Evolutionary conservation across 2,888 invertebrate genomes (phyloP).

Genomic region (Amorpha juglandis): DNA sequence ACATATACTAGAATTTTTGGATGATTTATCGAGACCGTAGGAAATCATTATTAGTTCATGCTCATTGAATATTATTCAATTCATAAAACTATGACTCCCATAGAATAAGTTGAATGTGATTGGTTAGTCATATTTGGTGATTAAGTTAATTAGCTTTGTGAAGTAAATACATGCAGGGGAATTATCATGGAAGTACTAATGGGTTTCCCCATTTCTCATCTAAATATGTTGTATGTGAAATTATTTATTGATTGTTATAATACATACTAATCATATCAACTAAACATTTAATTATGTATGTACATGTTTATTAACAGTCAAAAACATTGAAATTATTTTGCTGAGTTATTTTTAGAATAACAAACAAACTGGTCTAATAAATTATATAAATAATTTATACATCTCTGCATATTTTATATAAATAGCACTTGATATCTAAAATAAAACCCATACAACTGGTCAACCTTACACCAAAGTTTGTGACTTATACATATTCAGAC

Average conservation of each 20-base stretch:
- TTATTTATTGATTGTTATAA: not conserved
- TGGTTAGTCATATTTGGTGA: conserved; percentile 17
- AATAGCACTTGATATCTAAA: conserved; percentile 8
- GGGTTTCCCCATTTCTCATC: conserved; percentile 18
- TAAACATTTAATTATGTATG: not conserved
- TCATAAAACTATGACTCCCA: conserved; percentile 13
- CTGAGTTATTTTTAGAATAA: conserved; percentile 7
- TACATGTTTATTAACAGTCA: not conserved
- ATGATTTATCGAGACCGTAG: not conserved
- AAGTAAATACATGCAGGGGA: conserved; percentile 15
- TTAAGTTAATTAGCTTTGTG: conserved; percentile 20
- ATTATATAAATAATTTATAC: conserved; percentile 5
- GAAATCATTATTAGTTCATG: not conserved
- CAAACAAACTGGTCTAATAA: not conserved
- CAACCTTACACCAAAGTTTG: conserved; percentile 37
- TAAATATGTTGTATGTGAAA: not conserved
- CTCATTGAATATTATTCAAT: not conserved
- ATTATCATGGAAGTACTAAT: conserved; percentile 12
- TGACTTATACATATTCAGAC: conserved; percentile 38
- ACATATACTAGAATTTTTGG: no score
- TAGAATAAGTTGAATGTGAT: conserved; percentile 19
- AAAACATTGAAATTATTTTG: not conserved
- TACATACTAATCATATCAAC: not conserved
- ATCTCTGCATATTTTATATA: conserved; percentile 11
- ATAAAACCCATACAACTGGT: conserved; percentile 31